These are phyloP conservation scores for Channa argus DNA, from an alignment of 2,113 vertebrate species.

Conservation along the genomic window DNA sequence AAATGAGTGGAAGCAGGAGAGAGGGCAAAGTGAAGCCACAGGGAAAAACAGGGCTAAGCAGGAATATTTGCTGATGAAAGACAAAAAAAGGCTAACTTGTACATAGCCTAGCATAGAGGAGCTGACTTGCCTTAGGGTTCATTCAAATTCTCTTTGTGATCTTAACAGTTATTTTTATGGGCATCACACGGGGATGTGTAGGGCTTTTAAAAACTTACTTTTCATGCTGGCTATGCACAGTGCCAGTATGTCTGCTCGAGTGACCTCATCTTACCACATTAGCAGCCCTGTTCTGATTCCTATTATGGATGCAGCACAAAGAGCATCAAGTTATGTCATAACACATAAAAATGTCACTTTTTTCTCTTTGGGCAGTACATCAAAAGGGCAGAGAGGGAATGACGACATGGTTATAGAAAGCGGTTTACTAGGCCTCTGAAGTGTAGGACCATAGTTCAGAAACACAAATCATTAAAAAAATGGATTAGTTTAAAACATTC, in stretches of 20 bases:
- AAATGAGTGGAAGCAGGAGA: slow-evolving; percentile 26
- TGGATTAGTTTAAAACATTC: background rate
- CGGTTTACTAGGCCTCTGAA: background rate
- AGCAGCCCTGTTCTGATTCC: slow-evolving; percentile 16
- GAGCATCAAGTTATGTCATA: slow-evolving; percentile 31
- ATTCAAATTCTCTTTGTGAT: slow-evolving; percentile 69
- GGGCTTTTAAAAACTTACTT: slow-evolving; percentile 31
- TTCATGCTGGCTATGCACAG: background rate
- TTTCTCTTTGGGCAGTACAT: slow-evolving; percentile 11
- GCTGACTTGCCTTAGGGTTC: slow-evolving; percentile 60
- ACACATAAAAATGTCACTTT: slow-evolving; percentile 27
- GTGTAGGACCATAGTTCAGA: background rate
- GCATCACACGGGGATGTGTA: slow-evolving; percentile 26
- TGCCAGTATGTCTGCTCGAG: background rate
- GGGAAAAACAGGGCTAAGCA: slow-evolving; percentile 49
- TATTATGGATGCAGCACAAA: slow-evolving; percentile 27
- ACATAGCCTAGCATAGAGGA: slow-evolving; percentile 46
- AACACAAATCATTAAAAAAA: slow-evolving; percentile 11
- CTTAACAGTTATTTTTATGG: slow-evolving; percentile 57
- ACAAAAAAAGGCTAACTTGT: slow-evolving; percentile 53
- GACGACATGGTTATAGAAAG: slow-evolving; percentile 7
- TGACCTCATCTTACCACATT: slow-evolving; percentile 25
- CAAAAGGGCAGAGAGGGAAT: slow-evolving; percentile 20
- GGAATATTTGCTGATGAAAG: slow-evolving; percentile 72
- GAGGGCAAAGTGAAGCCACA: slow-evolving; percentile 48